Evolutionary conservation across 2,113 vertebrate species (phyloP), one percentile per base, ranked within the genome.

Genomic region (Globicephala melas): DNA sequence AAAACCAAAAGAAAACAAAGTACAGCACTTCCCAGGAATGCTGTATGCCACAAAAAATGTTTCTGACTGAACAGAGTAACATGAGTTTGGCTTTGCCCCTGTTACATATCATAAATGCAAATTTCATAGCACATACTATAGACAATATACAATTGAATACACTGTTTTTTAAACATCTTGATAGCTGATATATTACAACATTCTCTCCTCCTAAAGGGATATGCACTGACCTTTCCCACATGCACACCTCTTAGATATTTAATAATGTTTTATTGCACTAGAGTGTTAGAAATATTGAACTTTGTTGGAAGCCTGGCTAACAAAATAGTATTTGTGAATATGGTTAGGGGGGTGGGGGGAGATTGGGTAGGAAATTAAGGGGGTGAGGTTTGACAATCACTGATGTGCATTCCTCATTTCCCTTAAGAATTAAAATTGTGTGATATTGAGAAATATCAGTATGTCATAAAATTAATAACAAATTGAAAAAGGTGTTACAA

Each of bases 341-440:
- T 80, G 90, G 83, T 28, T 89, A 92, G 81, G 36, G 13, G 33
- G 21, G 33, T 36, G 8, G n/a, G 67, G 50, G 70, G 90, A 85
- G 17, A 81, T 0, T 58, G 70, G 84, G 44, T 36, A 62, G 60
- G 77, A 94, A 86, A 89, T 93, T 90, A 95, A 90, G 96, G 90
- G 91, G 96, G 97, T 97, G 97, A 98, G 3, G 25, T 95, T 98
- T 96, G 97, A 96, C 97, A 98, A 98, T 99, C 99, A 99, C 98
- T 99, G 99, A 99, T 99, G 99, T 99, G 99, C 99, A 99, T 99
- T 99, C 99, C 99, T 99, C 98, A 98, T 99, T 99, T 99, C 99
- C 98, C 98, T 98, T 98, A 98, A 98, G 98, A 99, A 96, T 79
- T 28, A 98, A 98, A 98, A 98, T 97, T 95, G 63, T 98, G 95